These are phyloP conservation scores for Tetramorium bicarinatum DNA, from an alignment of 2,888 invertebrate species.

Conservation along the genomic window DNA sequence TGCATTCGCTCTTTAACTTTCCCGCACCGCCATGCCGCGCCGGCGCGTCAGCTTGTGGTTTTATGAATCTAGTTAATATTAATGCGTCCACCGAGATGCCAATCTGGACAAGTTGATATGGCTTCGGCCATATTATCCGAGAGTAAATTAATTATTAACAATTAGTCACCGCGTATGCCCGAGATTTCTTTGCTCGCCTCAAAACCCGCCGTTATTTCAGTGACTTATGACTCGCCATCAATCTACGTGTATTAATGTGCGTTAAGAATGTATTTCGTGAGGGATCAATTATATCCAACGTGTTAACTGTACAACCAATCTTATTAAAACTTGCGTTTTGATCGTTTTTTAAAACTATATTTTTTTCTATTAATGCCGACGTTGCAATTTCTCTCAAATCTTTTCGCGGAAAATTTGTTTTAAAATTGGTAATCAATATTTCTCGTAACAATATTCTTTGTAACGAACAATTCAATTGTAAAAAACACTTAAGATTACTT, in stretches of 20 bases:
- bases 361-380: neutral
- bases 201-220: neutral
- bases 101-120: slow-evolving; percentile 53
- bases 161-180: slow-evolving; percentile 26
- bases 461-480: neutral
- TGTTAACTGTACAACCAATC: neutral
- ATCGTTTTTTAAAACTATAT: neutral
- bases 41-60: slow-evolving; percentile 41
- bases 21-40: neutral
- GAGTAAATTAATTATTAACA: slow-evolving; percentile 47
- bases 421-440: too few relatives aligned
- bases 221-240: slow-evolving; percentile 37
- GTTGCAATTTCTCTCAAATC: neutral
- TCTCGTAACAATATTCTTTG: neutral
- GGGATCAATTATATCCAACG: slow-evolving; percentile 23
- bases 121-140: slow-evolving; percentile 13
- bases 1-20: slow-evolving; percentile 50
- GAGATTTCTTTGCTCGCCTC: slow-evolving; percentile 32
- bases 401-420: neutral
- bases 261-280: neutral
- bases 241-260: slow-evolving; percentile 18
- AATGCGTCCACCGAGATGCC: slow-evolving; percentile 45
- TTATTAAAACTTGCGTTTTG: neutral
- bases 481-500: neutral
- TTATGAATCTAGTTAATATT: slow-evolving; percentile 50